These are phyloP conservation scores for Eupleurogrammus muticus DNA, from an alignment of 2,797 vertebrate species.

Conservation along the genomic window DNA sequence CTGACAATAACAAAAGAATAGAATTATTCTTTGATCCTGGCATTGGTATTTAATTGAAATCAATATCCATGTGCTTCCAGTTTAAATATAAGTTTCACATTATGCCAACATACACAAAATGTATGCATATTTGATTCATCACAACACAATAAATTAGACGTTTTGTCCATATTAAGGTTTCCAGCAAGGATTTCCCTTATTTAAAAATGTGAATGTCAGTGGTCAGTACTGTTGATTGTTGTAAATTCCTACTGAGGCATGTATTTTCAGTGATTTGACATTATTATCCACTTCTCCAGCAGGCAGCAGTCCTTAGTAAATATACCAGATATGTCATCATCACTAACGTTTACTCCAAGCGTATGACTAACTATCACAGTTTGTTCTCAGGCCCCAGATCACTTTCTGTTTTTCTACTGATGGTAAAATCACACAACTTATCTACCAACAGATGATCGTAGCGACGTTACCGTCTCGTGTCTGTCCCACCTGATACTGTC, in stretches of 20 bases:
- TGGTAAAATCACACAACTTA: conserved; percentile 51
- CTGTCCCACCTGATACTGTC: conserved; percentile 15
- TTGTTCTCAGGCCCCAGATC: conserved; percentile 28
- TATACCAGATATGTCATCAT: conserved; percentile 17
- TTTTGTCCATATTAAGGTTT: conserved; percentile 3
- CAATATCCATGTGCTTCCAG: background rate
- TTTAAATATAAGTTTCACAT: background rate
- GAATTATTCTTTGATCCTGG: background rate
- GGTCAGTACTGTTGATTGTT: background rate
- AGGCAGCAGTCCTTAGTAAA: conserved; percentile 25
- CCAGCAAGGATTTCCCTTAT: background rate
- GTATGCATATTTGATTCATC: background rate
- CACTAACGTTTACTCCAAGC: conserved; percentile 16
- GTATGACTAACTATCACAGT: conserved; percentile 38
- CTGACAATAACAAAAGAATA: background rate
- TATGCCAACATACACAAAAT: conserved; percentile 3
- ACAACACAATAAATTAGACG: background rate
- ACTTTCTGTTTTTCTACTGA: conserved; percentile 29
- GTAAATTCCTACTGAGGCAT: background rate
- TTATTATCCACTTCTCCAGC: conserved; percentile 22
- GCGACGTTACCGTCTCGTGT: conserved; percentile 20
- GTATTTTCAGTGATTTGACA: conserved; percentile 1
- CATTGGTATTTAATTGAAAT: background rate
- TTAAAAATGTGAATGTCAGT: background rate
- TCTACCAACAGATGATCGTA: conserved; percentile 34